Conservation (phyloP, 2,888 invertebrate species). For the Caradrina kadenii region DNA sequence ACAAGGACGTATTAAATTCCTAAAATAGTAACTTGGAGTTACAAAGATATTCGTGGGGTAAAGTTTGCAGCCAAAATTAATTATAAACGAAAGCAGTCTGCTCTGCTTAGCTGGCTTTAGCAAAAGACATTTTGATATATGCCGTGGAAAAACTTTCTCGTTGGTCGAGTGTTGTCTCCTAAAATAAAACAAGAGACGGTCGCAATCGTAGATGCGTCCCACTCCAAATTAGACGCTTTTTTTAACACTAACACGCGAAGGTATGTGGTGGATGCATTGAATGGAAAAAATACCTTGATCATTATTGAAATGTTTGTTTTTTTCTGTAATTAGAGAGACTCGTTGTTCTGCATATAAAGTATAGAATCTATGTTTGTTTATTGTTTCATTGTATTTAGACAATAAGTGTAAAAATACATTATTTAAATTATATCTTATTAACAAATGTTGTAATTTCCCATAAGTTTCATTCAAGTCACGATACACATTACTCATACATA, state of each 20-base stretch:
- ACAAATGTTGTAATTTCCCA: too few relatives aligned
- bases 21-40: slow-evolving; percentile 67
- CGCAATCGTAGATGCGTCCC: slow-evolving; percentile 45
- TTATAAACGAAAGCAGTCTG: slow-evolving; percentile 70
- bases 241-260: slow-evolving; percentile 34
- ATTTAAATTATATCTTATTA: too few relatives aligned
- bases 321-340: not conserved
- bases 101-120: slow-evolving; percentile 68
- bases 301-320: slow-evolving; percentile 9
- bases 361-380: not conserved
- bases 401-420: too few relatives aligned
- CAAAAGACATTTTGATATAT: slow-evolving; percentile 74
- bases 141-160: slow-evolving; percentile 68
- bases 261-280: slow-evolving; percentile 25
- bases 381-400: too few relatives aligned
- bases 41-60: slow-evolving; percentile 68
- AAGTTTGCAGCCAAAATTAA: slow-evolving; percentile 72
- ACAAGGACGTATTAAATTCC: slow-evolving; percentile 68
- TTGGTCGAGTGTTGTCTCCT: slow-evolving; percentile 58
- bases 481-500: not conserved
- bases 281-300: slow-evolving; percentile 12
- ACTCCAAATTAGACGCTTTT: slow-evolving; percentile 48
- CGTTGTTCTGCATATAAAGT: too few relatives aligned
- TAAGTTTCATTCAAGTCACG: not conserved
- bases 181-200: slow-evolving; percentile 64